These are phyloP conservation scores for Tachina fera DNA, from an alignment of 2,888 invertebrate genomes.

Conservation along the genomic window DNA sequence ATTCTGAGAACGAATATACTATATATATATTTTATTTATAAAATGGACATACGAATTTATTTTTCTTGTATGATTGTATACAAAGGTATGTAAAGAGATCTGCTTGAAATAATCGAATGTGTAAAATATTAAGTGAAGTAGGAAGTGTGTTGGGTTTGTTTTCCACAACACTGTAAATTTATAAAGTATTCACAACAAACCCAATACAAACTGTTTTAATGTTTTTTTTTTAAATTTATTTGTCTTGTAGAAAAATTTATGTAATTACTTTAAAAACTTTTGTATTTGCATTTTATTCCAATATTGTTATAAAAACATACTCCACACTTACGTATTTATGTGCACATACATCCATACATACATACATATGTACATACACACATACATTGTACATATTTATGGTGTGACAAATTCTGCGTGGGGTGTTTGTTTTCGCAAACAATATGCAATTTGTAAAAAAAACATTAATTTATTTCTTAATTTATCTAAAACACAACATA, in stretches of 20 bases:
- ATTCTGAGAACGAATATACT: no score
- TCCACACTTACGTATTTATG: background rate
- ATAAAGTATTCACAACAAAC: slow-evolving; percentile 20
- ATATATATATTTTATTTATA: no score
- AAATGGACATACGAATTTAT: no score
- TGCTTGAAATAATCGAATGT: no score
- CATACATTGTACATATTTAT: background rate
- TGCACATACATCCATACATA: background rate
- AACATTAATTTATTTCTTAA: slow-evolving; percentile 26
- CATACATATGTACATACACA: background rate
- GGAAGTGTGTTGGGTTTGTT: no score
- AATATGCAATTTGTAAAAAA: slow-evolving; percentile 46
- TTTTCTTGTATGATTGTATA: no score
- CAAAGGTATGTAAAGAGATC: no score
- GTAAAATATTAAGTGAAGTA: no score
- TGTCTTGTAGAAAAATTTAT: slow-evolving; percentile 19
- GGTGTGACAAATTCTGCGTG: slow-evolving; percentile 42
- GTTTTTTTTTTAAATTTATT: slow-evolving; percentile 2
- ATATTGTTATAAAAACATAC: slow-evolving; percentile 56
- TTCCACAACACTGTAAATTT: slow-evolving; percentile 13
- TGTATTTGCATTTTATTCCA: slow-evolving; percentile 51
- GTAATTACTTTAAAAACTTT: background rate
- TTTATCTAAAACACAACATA: background rate
- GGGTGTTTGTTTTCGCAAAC: slow-evolving; percentile 24
- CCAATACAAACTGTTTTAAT: background rate